These are phyloP conservation scores for Apogon talboti DNA, from an alignment of 2,797 vertebrate species.

Conservation along the genomic window DNA sequence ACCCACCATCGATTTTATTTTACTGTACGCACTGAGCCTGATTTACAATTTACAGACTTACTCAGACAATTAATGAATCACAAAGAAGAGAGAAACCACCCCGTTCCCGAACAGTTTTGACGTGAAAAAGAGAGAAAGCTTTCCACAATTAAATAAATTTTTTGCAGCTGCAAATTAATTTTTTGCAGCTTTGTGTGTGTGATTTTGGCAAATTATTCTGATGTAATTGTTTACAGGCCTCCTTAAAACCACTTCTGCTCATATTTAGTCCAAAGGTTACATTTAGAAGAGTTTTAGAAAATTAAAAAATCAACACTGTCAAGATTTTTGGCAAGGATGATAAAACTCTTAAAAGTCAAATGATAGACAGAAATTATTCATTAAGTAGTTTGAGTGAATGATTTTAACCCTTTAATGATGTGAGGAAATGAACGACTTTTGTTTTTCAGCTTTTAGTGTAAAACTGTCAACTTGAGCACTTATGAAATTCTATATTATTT, in stretches of 20 bases:
- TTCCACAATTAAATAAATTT: constrained; percentile 34
- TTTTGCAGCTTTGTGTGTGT: constrained; percentile 49
- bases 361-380: not conserved
- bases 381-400: not conserved
- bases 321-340: constrained; percentile 10
- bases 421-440: not conserved
- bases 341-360: not conserved
- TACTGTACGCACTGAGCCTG: not conserved
- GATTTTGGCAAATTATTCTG: constrained; percentile 65
- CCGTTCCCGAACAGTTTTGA: constrained; percentile 11
- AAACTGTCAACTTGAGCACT: not conserved
- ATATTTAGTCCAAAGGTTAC: constrained; percentile 53
- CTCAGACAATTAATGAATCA: constrained; percentile 7
- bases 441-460: not conserved
- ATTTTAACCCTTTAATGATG: not conserved
- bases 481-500: not conserved
- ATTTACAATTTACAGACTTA: constrained; percentile 23
- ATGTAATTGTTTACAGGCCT: constrained; percentile 71
- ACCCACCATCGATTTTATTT: constrained; percentile 11
- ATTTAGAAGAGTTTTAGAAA: constrained; percentile 43
- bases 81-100: not conserved
- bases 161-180: constrained; percentile 42
- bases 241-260: constrained; percentile 36
- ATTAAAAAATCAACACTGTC: constrained; percentile 11
- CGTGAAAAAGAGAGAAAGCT: not conserved